Evolutionary conservation across 2,888 invertebrate genomes (phyloP).

Genomic region (Oeneis ivallda): DNA sequence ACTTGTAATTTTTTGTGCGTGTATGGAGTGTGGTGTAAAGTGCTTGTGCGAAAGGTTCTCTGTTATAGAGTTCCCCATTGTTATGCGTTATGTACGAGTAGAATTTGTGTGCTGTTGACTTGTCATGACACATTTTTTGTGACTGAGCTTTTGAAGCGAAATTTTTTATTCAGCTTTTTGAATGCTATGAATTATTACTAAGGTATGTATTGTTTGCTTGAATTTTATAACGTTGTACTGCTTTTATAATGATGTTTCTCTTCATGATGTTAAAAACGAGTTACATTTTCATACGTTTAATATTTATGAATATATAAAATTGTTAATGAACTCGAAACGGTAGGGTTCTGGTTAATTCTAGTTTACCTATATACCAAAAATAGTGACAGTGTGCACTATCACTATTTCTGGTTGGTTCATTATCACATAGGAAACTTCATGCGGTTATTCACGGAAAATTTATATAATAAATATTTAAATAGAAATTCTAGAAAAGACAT

Average conservation of each 20-base stretch:
- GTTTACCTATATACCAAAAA: too few species aligned
- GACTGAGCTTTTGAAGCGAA: constrained; percentile 33
- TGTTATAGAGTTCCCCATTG: constrained; percentile 27
- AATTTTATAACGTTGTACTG: constrained; percentile 2
- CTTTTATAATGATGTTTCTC: constrained; percentile 4
- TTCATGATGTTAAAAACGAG: not conserved
- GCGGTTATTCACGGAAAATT: too few species aligned
- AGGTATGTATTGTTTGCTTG: constrained; percentile 33
- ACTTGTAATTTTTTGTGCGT: constrained; percentile 36
- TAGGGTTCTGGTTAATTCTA: too few species aligned
- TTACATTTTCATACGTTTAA: not conserved
- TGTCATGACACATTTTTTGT: constrained; percentile 34
- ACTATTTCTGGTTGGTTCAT: too few species aligned
- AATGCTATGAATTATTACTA: constrained; percentile 29
- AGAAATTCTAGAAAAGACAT: too few species aligned
- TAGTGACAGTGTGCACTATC: too few species aligned
- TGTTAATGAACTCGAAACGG: too few species aligned
- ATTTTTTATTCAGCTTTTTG: constrained; percentile 29
- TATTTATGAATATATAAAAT: not conserved
- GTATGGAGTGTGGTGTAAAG: constrained; percentile 39
- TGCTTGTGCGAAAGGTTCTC: constrained; percentile 28
- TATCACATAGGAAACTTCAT: too few species aligned
- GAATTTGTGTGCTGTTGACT: constrained; percentile 32
- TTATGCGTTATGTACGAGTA: constrained; percentile 21
- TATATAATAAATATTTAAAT: too few species aligned